Percentiles rank a stretch among this genome's conserved stretches.
Conservation (phyloP, 2,113 vertebrate genomes). For the Jaculus jaculus region DNA sequence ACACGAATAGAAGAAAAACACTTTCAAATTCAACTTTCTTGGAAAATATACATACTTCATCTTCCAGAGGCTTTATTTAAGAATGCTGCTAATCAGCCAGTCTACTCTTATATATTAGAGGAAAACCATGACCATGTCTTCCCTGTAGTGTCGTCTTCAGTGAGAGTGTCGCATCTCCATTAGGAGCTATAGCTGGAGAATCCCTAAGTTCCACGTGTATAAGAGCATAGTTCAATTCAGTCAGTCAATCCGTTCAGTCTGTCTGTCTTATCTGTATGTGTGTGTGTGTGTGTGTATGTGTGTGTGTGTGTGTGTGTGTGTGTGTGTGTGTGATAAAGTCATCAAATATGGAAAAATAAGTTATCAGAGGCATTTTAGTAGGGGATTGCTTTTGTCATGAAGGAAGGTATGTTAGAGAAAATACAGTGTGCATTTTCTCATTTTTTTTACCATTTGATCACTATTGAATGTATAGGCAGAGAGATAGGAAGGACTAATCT, state of each 20-base stretch:
- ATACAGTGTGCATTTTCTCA: background rate
- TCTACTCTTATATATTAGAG: background rate
- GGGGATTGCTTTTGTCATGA: background rate
- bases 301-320: no score
- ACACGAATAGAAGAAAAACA: conserved; percentile 36
- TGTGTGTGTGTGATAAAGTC: background rate
- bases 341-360: background rate
- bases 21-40: conserved; percentile 12
- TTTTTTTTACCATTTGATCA: background rate
- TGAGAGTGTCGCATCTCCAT: background rate
- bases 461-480: background rate
- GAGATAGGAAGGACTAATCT: background rate
- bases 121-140: background rate
- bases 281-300: no score
- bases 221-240: background rate
- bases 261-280: no score
- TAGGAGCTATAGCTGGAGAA: background rate
- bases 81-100: background rate
- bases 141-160: background rate
- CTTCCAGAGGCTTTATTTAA: background rate
- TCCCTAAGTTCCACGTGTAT: background rate
- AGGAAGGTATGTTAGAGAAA: background rate
- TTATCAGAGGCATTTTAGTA: background rate
- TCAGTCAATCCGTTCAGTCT: no score
- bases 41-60: background rate